These are phyloP conservation scores for Cosmia trapezina DNA, from an alignment of 2,888 invertebrate genomes.

Conservation along the genomic window DNA sequence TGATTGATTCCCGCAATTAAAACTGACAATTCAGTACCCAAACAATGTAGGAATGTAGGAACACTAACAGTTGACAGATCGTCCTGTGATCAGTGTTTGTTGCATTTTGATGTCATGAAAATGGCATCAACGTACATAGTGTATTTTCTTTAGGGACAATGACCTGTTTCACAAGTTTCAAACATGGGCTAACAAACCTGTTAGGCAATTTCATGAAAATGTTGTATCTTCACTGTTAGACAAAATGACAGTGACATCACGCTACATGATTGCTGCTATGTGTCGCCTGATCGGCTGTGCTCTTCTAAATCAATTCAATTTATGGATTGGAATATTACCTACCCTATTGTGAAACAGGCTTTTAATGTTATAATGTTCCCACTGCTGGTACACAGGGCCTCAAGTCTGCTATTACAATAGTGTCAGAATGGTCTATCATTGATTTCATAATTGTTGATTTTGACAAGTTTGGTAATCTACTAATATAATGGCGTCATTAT, in stretches of 20 bases:
- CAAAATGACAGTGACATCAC: not conserved
- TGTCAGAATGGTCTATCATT: too few species aligned
- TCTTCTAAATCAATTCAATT: not conserved
- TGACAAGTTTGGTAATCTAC: too few species aligned
- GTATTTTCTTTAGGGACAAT: not conserved
- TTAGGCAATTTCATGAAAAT: not conserved
- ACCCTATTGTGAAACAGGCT: not conserved
- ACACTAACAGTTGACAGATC: not conserved
- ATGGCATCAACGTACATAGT: not conserved
- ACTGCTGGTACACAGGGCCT: too few species aligned
- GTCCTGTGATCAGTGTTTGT: not conserved
- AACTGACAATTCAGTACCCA: not conserved
- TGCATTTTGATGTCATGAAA: not conserved
- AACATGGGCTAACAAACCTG: not conserved
- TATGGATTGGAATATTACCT: not conserved
- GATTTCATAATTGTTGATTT: too few species aligned
- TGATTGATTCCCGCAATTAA: not conserved
- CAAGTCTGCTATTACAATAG: too few species aligned
- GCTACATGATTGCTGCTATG: not conserved
- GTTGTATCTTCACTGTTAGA: not conserved
- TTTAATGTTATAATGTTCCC: not conserved
- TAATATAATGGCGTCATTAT: too few species aligned
- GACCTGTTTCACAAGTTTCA: constrained; percentile 1
- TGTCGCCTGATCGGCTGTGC: not conserved
- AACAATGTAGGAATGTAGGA: not conserved